These are phyloP conservation scores for Sarcophaga variegata DNA, from an alignment of 2,888 invertebrate genomes.

Conservation along the genomic window DNA sequence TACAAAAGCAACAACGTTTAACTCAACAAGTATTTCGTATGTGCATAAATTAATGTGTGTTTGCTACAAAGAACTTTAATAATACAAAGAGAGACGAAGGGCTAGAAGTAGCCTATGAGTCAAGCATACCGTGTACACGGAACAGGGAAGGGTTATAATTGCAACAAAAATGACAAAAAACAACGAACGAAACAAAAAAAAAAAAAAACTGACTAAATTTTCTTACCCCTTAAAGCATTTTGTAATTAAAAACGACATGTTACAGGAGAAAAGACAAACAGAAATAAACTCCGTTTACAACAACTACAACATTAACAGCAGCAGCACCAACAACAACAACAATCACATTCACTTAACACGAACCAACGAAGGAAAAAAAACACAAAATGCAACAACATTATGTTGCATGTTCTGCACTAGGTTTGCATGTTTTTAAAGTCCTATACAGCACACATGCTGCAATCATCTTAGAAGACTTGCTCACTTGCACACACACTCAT, in stretches of 20 bases:
- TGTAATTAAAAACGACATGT: conserved; percentile 68
- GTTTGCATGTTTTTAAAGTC: conserved; percentile 62
- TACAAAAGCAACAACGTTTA: conserved; percentile 32
- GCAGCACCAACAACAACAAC: conserved; percentile 44
- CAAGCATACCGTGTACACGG: neutral
- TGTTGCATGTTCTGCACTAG: conserved; percentile 65
- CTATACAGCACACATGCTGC: neutral
- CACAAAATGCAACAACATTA: conserved; percentile 54
- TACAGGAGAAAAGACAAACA: conserved; percentile 58
- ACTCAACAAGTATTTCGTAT: conserved; percentile 64
- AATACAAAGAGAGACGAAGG: conserved; percentile 17
- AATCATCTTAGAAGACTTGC: too few relatives aligned
- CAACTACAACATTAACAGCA: conserved; percentile 28
- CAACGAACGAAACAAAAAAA: neutral
- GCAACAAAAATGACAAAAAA: conserved; percentile 18
- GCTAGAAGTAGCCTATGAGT: neutral
- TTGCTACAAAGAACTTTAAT: conserved; percentile 59
- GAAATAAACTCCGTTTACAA: conserved; percentile 45
- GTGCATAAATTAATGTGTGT: conserved; percentile 63
- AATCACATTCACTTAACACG: conserved; percentile 3
- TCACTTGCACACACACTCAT: conserved; percentile 3
- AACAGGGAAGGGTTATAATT: neutral
- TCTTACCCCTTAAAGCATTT: conserved; percentile 65
- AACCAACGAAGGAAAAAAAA: conserved; percentile 2
- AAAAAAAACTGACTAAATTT: conserved; percentile 39